Evolutionary conservation across 1,140 invertebrate species (phyloP), one percentile per base, ranked within the genome.

Genomic region (Cydia strobilella): DNA sequence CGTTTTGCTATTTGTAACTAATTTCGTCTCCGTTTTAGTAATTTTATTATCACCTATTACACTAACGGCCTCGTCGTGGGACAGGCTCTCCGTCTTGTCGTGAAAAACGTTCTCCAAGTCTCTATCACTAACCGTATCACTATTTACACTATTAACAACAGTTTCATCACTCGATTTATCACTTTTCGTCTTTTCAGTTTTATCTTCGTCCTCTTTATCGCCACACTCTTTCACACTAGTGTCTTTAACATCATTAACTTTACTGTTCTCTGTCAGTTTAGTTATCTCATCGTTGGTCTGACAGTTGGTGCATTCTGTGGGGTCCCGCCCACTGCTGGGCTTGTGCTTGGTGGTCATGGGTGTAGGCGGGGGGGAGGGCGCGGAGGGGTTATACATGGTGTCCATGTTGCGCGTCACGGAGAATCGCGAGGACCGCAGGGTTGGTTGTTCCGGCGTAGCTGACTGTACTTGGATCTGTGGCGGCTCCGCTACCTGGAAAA

Each of bases 321-420:
- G 5, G 0, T 10, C n/a, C n/a, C n/a, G 35, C 7, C 35, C 35
- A 9, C 35, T 10, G 54, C 4, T 63, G 27, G 25, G 77, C 9
- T 76, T 76, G 0, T 80, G 76, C 0, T 76, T 9, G 75, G 77
- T 2, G 76, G 82, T 35, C 10, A 77, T 72, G 2, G 82, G 79
- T 3, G 79, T 73, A 48, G 4, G 82, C 79, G 13, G 77, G 76
- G 15, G 66, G 2, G 81, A 80, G 3, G 82, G 54, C 7, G 25
- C 12, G 45, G 84, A 76, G 39, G 83, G 84, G 54, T 87, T 87
- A 76, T 90, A 91, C 0, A 84, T 82, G 0, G 83, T 71, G 54
- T 91, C 90, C 62, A 92, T 91, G 80, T 93, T 93, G 45, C 93
- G 83, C 0, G 91, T 89, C 0, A 93, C 88, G 0, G 90, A 93